A percentile compares a stretch with the other conserved stretches of the same genome.
Conservation (phyloP, 2,888 invertebrate genomes). For the Ectemnius cavifrons region DNA sequence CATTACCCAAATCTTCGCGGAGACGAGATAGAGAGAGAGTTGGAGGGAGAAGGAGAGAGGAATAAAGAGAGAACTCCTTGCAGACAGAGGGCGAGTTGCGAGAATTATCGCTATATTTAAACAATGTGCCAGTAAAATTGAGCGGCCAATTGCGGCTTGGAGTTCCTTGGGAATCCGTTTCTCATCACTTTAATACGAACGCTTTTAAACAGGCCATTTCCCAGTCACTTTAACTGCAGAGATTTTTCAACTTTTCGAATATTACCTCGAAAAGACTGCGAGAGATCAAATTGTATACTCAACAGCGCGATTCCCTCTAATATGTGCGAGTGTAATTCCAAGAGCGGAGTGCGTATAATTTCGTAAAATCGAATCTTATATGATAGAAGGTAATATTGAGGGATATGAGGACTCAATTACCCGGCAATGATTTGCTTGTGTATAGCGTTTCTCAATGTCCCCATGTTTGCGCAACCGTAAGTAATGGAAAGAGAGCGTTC, state of each 20-base stretch:
- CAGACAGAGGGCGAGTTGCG: too few relatives aligned
- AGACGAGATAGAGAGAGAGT: background rate
- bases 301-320: constrained; percentile 6
- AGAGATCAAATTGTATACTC: too few relatives aligned
- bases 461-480: constrained; percentile 60
- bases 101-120: too few relatives aligned
- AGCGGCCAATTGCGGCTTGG: too few relatives aligned
- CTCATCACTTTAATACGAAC: too few relatives aligned
- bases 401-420: background rate
- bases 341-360: constrained; percentile 36
- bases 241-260: too few relatives aligned
- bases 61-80: too few relatives aligned
- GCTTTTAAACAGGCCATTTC: too few relatives aligned
- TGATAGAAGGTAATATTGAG: constrained; percentile 37
- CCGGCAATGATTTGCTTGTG: constrained; percentile 51
- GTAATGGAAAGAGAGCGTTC: constrained; percentile 49
- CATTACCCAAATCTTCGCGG: background rate
- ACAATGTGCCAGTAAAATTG: too few relatives aligned
- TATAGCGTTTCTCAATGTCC: constrained; percentile 59
- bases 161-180: too few relatives aligned
- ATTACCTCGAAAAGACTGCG: too few relatives aligned
- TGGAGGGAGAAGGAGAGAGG: background rate
- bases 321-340: constrained; percentile 43
- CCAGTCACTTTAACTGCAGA: too few relatives aligned
- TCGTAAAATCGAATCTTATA: constrained; percentile 57